Percentiles rank a stretch among this genome's conserved stretches.
These are phyloP conservation scores for Teleogryllus occipitalis DNA, from an alignment of 1,140 invertebrate genomes.

Conservation along the genomic window DNA sequence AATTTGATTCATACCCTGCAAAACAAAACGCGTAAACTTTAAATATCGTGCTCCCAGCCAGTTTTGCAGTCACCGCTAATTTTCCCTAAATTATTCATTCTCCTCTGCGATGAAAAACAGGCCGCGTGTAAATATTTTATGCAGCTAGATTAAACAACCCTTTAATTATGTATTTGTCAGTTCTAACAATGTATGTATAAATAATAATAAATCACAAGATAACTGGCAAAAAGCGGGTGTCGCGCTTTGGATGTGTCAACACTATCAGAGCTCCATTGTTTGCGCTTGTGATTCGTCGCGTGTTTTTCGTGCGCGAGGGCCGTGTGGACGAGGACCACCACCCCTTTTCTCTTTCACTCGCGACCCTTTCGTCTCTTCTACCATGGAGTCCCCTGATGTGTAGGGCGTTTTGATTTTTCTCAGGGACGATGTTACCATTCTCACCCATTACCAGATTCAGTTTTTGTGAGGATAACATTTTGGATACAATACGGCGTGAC, in stretches of 20 bases:
- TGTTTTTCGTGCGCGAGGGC: neutral
- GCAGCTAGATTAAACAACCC: neutral
- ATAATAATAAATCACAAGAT: neutral
- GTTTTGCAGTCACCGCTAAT: neutral
- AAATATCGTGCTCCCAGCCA: neutral
- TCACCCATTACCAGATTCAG: no score
- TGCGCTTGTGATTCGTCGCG: neutral
- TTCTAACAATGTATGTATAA: neutral
- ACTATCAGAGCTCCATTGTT: neutral
- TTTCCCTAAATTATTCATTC: neutral
- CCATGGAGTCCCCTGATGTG: no score
- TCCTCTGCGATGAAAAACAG: neutral
- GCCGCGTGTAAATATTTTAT: neutral
- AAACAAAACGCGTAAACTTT: neutral
- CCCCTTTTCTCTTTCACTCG: no score
- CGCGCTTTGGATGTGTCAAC: no score
- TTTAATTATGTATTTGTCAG: slow-evolving; percentile 2
- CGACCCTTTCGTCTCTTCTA: no score
- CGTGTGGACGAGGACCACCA: no score
- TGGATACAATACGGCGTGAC: no score
- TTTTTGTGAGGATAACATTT: no score
- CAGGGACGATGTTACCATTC: no score
- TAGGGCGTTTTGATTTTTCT: no score
- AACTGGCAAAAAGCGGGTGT: neutral
- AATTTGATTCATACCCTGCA: no score